These are phyloP conservation scores for Aporophyla lueneburgensis DNA, from an alignment of 2,888 invertebrate genomes.

Conservation along the genomic window DNA sequence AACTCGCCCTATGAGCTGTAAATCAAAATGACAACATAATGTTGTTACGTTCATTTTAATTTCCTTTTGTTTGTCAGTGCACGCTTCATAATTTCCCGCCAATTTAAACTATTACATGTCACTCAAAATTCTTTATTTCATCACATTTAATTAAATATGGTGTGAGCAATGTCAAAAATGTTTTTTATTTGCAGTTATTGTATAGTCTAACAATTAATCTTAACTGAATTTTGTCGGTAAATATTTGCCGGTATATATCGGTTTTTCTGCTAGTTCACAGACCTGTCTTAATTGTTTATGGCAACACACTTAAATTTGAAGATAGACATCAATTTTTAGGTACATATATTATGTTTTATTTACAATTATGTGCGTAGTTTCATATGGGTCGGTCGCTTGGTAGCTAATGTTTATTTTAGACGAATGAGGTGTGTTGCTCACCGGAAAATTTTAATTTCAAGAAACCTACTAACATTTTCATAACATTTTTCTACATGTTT, in stretches of 20 bases:
- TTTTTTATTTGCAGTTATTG: background rate
- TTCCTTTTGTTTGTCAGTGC: slow-evolving; percentile 40
- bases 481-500: background rate
- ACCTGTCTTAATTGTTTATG: background rate
- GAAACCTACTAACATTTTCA: slow-evolving; percentile 1
- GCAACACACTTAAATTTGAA: slow-evolving; percentile 10
- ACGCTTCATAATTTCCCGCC: slow-evolving; percentile 11
- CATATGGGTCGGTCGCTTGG: background rate
- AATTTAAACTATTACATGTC: slow-evolving; percentile 21
- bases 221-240: background rate
- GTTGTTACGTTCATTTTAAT: slow-evolving; percentile 31
- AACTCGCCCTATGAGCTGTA: background rate
- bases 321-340: background rate
- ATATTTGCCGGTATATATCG: slow-evolving; percentile 19
- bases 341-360: background rate
- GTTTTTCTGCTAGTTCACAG: slow-evolving; percentile 20
- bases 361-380: background rate
- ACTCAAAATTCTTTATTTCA: background rate
- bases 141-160: background rate
- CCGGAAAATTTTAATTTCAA: slow-evolving; percentile 21
- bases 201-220: background rate
- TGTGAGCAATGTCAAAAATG: background rate
- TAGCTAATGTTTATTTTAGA: slow-evolving; percentile 18
- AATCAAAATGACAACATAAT: slow-evolving; percentile 28
- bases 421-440: background rate